A percentile compares a stretch with the other conserved stretches of the same genome.
phyloP scores from a whole-genome alignment of 2,888 invertebrate species.

The Strigamia transsilvanica region DNA sequence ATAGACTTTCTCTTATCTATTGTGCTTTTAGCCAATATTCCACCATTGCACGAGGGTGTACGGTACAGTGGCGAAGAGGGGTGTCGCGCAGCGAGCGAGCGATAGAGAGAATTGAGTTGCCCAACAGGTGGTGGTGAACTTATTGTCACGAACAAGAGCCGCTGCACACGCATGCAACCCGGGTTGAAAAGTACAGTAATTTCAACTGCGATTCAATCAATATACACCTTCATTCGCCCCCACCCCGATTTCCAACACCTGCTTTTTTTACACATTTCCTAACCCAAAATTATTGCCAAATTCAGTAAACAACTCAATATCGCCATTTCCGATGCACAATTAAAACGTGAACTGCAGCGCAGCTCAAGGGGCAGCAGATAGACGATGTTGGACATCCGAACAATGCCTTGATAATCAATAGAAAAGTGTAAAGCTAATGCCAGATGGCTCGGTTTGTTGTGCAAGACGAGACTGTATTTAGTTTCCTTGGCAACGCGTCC shows the following conservation, averaged over 20 bases:
- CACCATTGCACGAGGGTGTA: conserved; percentile 27
- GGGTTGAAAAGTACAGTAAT: conserved; percentile 23
- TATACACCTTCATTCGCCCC: conserved; percentile 27
- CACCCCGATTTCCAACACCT: conserved; percentile 9
- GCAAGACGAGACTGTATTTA: not conserved
- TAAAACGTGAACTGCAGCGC: no score
- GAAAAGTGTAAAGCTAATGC: not conserved
- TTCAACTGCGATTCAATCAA: conserved; percentile 27
- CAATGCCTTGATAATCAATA: not conserved
- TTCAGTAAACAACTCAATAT: not conserved
- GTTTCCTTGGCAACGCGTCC: not conserved
- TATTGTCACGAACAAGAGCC: conserved; percentile 30
- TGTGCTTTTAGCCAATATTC: conserved; percentile 26
- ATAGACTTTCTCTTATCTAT: conserved; percentile 27
- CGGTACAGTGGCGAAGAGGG: conserved; percentile 3
- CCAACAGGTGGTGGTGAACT: conserved; percentile 28
- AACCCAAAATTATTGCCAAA: not conserved
- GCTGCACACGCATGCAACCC: conserved; percentile 19
- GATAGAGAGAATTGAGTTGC: conserved; percentile 30
- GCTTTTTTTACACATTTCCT: not conserved
- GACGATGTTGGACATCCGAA: no score
- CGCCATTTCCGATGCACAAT: no score
- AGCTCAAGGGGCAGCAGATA: no score
- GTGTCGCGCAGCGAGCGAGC: not conserved
- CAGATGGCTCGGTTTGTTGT: conserved; percentile 7